Evolutionary conservation across 2,797 vertebrate species (phyloP).

Genomic region (Diplodus sargus): DNA sequence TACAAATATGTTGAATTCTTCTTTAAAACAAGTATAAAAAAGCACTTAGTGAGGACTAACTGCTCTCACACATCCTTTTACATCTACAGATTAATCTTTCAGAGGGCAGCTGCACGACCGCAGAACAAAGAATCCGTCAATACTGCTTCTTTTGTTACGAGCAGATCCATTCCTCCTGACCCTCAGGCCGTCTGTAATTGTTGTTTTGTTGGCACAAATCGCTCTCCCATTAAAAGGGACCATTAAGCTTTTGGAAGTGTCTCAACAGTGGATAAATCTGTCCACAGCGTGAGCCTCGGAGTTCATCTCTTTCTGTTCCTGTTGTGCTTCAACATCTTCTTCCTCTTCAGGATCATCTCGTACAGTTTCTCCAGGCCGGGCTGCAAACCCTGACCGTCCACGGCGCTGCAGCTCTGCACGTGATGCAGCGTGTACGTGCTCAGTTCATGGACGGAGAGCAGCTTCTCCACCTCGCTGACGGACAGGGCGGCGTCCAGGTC

Average conservation of each 20-base stretch:
- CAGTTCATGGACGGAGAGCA: constrained; percentile 88
- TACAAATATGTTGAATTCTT: constrained; percentile 34
- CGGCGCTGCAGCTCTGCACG: constrained; percentile 90
- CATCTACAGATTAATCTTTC: constrained; percentile 61
- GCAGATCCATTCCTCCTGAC: constrained; percentile 76
- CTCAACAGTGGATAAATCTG: constrained; percentile 60
- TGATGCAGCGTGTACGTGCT: constrained; percentile 85
- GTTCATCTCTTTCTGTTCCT: constrained; percentile 87
- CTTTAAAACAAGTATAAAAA: constrained; percentile 55
- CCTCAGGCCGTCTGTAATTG: constrained; percentile 67
- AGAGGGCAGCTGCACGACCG: constrained; percentile 58
- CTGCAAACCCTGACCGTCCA: constrained; percentile 90
- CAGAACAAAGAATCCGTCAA: constrained; percentile 68
- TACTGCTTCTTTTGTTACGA: constrained; percentile 74
- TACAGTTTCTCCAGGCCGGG: constrained; percentile 90
- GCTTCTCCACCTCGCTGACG: constrained; percentile 88
- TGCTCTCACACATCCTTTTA: constrained; percentile 62
- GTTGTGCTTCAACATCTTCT: constrained; percentile 86
- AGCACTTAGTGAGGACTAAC: constrained; percentile 69
- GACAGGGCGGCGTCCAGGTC: constrained; percentile 86
- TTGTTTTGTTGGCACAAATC: constrained; percentile 71
- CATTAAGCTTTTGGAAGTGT: constrained; percentile 59
- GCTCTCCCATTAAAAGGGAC: constrained; percentile 65
- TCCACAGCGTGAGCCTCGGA: constrained; percentile 3
- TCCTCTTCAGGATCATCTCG: constrained; percentile 92